Evolutionary conservation across 1,140 invertebrate genomes (phyloP), one percentile per base, ranked within the genome.

Genomic region (Plectrocnemia conspersa): DNA sequence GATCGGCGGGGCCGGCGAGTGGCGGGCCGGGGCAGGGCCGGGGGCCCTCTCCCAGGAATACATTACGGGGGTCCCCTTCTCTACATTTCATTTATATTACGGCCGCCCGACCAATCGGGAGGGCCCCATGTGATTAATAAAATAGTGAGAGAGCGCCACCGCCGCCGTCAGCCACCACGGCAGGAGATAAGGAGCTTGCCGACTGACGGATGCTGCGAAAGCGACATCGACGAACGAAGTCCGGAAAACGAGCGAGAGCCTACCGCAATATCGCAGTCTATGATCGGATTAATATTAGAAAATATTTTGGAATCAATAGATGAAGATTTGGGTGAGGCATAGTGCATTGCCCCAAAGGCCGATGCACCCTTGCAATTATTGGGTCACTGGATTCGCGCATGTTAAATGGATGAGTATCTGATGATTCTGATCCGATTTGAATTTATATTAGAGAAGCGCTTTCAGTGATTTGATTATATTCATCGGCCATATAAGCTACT

Each of bases 81-180:
- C 47, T 48, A 59, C 58, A 59, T 59, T 59, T 59, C 58, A 59
- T 59, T 59, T 59, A 55, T 60, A 53, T 61, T 61, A 61, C 59
- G 59, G 59, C 59, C 59, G 59, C 59, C 50, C 59, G 59, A 54
- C 59, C 59, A 61, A 61, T 61, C 44, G 59, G 54, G 41, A 25
- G 22, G 50, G 54, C 54, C 59, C 59, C 54, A 54, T 58, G 59
- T 58, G 59, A 61, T 61, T 61, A 61, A 61, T 61, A 61, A 61
- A 61, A 61, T 58, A 61, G 54, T 61, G 54, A 54, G 59, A 47
- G 58, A 41, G 46, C 16, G 38, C 24, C 36, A 13, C 22, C 22
- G 38, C 38, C 40, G 33, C 49, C 29, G 10, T 24, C 24, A 38
- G 38, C 47, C 32, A n/a, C n/a, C n/a, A n/a, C n/a, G n/a, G 19